Conservation (phyloP, 2,113 vertebrate genomes). For the Phaethornis superciliosus region DNA sequence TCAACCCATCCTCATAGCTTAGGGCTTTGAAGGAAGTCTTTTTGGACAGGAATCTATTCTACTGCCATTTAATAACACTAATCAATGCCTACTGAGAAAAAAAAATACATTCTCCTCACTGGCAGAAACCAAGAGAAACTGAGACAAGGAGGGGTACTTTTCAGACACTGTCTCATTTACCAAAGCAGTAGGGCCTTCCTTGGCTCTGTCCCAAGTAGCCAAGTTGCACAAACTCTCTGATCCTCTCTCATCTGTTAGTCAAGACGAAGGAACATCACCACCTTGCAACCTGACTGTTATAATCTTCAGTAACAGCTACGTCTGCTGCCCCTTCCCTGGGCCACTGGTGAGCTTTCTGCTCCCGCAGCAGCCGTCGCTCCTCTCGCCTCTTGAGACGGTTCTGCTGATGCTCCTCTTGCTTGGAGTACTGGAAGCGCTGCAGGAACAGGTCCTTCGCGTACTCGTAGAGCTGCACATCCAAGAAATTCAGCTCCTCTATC, state of each 20-base stretch:
- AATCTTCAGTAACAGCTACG: slow-evolving; percentile 90
- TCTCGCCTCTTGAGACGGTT: slow-evolving; percentile 86
- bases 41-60: not conserved
- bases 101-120: slow-evolving; percentile 41
- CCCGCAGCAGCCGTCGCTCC: slow-evolving; percentile 84
- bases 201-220: not conserved
- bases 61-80: not conserved
- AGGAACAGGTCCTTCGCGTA: slow-evolving; percentile 95
- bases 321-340: slow-evolving; percentile 66
- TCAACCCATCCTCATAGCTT: not conserved
- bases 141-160: slow-evolving; percentile 16
- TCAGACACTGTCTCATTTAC: not conserved
- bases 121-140: slow-evolving; percentile 46
- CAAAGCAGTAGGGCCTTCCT: not conserved
- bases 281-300: slow-evolving; percentile 92
- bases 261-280: slow-evolving; percentile 81
- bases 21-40: slow-evolving; percentile 18
- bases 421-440: slow-evolving; percentile 93
- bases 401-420: slow-evolving; percentile 88
- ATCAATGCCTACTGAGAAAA: slow-evolving; percentile 9
- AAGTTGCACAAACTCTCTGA: not conserved
- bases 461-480: slow-evolving; percentile 94
- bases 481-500: slow-evolving; percentile 92
- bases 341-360: slow-evolving; percentile 80
- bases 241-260: not conserved